Evolutionary conservation across 2,797 vertebrate species (phyloP).

Genomic region (Sparus aurata): DNA sequence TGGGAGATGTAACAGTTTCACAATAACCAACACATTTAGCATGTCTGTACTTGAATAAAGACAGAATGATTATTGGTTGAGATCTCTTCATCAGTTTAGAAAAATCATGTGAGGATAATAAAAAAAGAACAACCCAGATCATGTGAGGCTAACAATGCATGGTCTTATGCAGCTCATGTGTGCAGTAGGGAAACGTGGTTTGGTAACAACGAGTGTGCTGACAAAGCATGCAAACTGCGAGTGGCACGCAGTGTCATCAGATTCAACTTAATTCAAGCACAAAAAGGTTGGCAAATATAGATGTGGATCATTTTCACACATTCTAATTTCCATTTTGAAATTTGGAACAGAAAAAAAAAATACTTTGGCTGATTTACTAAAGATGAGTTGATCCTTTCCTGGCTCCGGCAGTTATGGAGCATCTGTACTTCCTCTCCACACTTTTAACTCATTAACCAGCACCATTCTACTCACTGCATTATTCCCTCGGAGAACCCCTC

Average conservation of each 20-base stretch:
- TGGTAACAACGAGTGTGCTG: slow-evolving; percentile 4
- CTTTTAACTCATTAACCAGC: slow-evolving; percentile 43
- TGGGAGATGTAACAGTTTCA: background rate
- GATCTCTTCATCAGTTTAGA: background rate
- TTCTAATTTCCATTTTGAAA: background rate
- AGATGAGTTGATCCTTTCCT: background rate
- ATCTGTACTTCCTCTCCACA: slow-evolving; percentile 10
- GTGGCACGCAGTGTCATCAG: background rate
- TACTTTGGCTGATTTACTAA: background rate
- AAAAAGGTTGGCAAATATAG: background rate
- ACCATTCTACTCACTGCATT: slow-evolving; percentile 14
- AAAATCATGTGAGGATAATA: slow-evolving; percentile 12
- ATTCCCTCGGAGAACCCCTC: slow-evolving; percentile 31
- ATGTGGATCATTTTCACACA: background rate
- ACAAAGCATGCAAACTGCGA: slow-evolving; percentile 5
- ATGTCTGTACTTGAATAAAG: background rate
- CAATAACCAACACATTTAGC: background rate
- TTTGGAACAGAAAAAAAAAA: background rate
- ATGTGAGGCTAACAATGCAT: slow-evolving; percentile 28
- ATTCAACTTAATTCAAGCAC: background rate
- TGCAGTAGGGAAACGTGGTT: slow-evolving; percentile 1
- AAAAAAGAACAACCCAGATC: background rate
- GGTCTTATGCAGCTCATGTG: background rate
- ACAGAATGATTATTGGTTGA: background rate
- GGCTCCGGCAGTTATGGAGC: slow-evolving; percentile 5